Evolutionary conservation across 1,140 invertebrate species (phyloP).

Genomic region (Hycleus cichorii): DNA sequence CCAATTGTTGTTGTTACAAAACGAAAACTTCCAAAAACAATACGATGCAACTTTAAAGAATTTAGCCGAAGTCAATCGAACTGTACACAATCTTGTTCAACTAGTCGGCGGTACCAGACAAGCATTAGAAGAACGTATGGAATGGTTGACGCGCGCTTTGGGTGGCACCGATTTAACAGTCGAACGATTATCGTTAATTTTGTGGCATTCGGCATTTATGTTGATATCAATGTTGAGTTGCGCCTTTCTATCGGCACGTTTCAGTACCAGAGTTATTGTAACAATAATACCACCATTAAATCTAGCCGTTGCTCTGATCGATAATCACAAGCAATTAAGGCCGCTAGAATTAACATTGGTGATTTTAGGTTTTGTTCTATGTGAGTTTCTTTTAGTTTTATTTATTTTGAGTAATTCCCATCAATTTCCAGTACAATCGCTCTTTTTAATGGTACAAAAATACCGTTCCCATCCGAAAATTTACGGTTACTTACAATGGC

Average conservation of each 20-base stretch:
- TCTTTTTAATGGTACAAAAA: background rate
- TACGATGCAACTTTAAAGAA: conserved; percentile 52
- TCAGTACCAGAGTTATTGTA: conserved; percentile 27
- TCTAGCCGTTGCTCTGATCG: conserved; percentile 29
- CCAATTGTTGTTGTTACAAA: conserved; percentile 48
- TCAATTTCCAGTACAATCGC: background rate
- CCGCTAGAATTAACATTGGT: conserved; percentile 15
- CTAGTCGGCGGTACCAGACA: conserved; percentile 46
- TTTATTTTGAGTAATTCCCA: background rate
- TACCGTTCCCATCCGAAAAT: too few relatives aligned
- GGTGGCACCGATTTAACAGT: conserved; percentile 42
- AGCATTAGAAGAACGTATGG: conserved; percentile 48
- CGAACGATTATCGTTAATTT: conserved; percentile 31
- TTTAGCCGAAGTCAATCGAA: conserved; percentile 53
- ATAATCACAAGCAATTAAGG: conserved; percentile 21
- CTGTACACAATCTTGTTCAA: conserved; percentile 48
- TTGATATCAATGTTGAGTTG: conserved; percentile 35
- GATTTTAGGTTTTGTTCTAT: conserved; percentile 23
- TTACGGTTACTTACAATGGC: too few relatives aligned
- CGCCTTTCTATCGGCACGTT: conserved; percentile 33
- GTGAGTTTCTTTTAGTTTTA: conserved; percentile 22
- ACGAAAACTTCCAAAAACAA: conserved; percentile 45
- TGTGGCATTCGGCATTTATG: conserved; percentile 34
- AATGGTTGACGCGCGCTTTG: conserved; percentile 50
- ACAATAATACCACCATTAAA: conserved; percentile 31